A percentile compares a stretch with the other conserved stretches of the same genome.
phyloP scores from a whole-genome alignment of 2,888 invertebrate genomes.

The Chrysomela aeneicollis region DNA sequence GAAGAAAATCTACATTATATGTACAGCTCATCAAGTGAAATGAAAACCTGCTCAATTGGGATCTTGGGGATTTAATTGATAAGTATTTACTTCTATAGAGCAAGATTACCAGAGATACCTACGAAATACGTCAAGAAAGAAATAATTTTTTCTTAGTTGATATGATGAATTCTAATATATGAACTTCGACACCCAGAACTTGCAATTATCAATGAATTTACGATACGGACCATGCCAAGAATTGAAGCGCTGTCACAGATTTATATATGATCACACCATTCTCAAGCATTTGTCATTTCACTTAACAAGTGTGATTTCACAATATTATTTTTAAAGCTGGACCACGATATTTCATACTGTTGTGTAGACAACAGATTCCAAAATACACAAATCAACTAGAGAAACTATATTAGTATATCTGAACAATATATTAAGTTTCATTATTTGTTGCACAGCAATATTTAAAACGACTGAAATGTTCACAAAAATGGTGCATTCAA shows the following conservation, averaged over 20 bases:
- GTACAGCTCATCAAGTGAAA: background rate
- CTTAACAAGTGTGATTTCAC: conserved; percentile 21
- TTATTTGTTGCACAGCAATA: conserved; percentile 34
- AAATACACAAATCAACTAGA: conserved; percentile 32
- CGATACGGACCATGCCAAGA: too few species aligned
- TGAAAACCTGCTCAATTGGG: background rate
- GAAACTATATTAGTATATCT: conserved; percentile 18
- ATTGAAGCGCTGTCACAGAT: too few species aligned
- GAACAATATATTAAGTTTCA: conserved; percentile 6
- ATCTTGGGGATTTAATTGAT: too few species aligned
- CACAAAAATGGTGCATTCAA: conserved; percentile 5
- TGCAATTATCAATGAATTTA: too few species aligned
- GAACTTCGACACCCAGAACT: too few species aligned
- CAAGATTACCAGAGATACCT: too few species aligned
- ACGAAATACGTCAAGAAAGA: too few species aligned
- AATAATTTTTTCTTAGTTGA: too few species aligned
- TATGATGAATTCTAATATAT: too few species aligned
- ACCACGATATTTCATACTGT: conserved; percentile 37
- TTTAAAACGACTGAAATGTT: conserved; percentile 26
- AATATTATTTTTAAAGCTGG: conserved; percentile 37
- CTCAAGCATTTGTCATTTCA: conserved; percentile 11
- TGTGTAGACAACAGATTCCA: conserved; percentile 33
- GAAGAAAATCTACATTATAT: background rate
- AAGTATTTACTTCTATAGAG: too few species aligned
- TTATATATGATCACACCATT: background rate